Evolutionary conservation across 53 echinoderm and acorn worm species (phyloP), one percentile per base, ranked within the genome.

Genomic region (Pentamera pediparva): DNA sequence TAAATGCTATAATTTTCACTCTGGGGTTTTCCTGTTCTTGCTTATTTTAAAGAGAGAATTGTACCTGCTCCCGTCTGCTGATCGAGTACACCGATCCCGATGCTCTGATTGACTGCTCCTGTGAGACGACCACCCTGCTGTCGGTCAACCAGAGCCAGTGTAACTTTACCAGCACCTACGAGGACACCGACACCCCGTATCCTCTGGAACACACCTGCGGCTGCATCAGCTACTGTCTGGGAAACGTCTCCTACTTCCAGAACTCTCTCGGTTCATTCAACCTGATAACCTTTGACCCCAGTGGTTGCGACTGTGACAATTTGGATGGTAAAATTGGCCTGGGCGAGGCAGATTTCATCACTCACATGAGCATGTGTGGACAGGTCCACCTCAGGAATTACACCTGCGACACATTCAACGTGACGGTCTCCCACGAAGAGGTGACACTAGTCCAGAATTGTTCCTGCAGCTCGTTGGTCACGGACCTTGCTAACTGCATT

Each of bases 11-110:
- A n/a, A n/a, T n/a, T n/a, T n/a, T n/a, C n/a, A n/a, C n/a, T n/a
- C n/a, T n/a, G n/a, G n/a, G n/a, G n/a, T n/a, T n/a, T n/a, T n/a
- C n/a, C n/a, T n/a, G n/a, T n/a, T n/a, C n/a, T n/a, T n/a, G n/a
- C n/a, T n/a, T n/a, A n/a, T n/a, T n/a, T n/a, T n/a, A n/a, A n/a
- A 54, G 56, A 11, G 89, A 89, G 60, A 89, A 89, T 39, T 89
- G 89, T 75, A 85, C 89, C 36, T 89, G 89, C 25, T 48, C 37
- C 37, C 80, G 78, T 45, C 62, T 36, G 4, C 39, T 85, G 12
- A 52, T 54, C 19, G 72, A 76, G 3, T 69, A 57, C 37, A 73
- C 72, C 34, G 82, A 85, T 38, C 25, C 56, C 0, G 55, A 29
- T 15, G 54, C 54, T 1, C 33, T 40, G 0, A 73, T 49, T 27